Evolutionary conservation across 1,140 invertebrate species (phyloP), one percentile per base, ranked within the genome.

Genomic region (Heliconius melpomene): DNA sequence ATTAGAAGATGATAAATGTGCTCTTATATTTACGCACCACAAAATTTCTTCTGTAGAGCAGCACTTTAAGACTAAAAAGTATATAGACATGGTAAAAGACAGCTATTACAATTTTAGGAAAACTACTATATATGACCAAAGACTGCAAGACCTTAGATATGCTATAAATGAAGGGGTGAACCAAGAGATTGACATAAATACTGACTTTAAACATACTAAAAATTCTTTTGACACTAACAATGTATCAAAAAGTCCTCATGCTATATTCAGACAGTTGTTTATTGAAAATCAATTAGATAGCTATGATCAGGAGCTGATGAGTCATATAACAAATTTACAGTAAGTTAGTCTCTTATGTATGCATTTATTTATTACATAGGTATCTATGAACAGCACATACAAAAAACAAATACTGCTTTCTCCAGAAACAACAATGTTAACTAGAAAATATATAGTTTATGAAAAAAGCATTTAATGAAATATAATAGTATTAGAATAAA

Each of bases 31-130:
- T 80, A 93, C 93, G 36, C 90, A 88, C 72, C 87, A 94, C 73
- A 83, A 89, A 83, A 86, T 94, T 46, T 78, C 90, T 29, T 86
- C 88, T 74, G 52, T 93, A n/a, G 89, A 94, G 82, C 81, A 93
- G 50, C 90, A 78, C 74, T 87, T 93, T 75, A 94, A 90, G 82
- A 91, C 89, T 7, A 93, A 91, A 85, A 84, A 91, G 70, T 88
- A 88, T 71, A 87, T 94, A 71, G 89, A 94, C 79, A 88, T 90
- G 83, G 89, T 95, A 6, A 94, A 94, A 83, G 92, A 95, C 26
- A 95, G 94, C 84, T 95, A 95, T 82, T 94, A 94, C 77, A 94
- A 94, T 84, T 95, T 95, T 89, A 88, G 92, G 70, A 94, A 91
- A 81, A 89, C 93, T 40, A 95, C 94, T 20, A 83, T 95, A 50